These are phyloP conservation scores for Phalacrocorax carbo DNA, from an alignment of 2,113 vertebrate genomes.

Conservation along the genomic window DNA sequence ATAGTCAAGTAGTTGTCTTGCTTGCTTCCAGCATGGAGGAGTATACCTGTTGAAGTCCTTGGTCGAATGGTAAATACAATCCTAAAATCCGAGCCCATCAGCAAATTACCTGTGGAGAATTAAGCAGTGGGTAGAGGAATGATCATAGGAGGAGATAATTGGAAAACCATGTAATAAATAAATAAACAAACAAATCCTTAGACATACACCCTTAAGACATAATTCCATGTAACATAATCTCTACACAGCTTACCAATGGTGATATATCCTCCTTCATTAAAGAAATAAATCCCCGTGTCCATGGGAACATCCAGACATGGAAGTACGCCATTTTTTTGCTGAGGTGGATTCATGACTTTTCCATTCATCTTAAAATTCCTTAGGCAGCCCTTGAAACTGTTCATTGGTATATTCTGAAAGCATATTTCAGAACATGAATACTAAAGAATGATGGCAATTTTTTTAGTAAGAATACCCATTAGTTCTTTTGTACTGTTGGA, in stretches of 20 bases:
- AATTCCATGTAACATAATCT: background rate
- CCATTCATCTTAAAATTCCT: constrained; percentile 86
- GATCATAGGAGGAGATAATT: background rate
- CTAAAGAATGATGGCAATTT: background rate
- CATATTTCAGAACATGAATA: background rate
- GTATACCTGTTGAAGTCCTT: constrained; percentile 75
- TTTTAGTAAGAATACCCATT: background rate
- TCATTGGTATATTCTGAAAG: constrained; percentile 81
- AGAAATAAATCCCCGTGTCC: constrained; percentile 87
- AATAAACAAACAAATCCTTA: background rate
- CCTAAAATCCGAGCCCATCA: constrained; percentile 79
- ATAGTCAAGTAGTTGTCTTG: constrained; percentile 76
- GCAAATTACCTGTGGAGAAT: constrained; percentile 75
- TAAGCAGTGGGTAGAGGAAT: background rate
- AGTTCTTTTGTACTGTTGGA: background rate
- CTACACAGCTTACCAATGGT: constrained; percentile 77
- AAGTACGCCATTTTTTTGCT: constrained; percentile 74
- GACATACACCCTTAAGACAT: background rate
- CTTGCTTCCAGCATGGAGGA: constrained; percentile 80
- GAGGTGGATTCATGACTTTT: constrained; percentile 68
- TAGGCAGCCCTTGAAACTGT: constrained; percentile 87
- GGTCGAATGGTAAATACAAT: constrained; percentile 84
- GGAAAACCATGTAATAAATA: background rate
- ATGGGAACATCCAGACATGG: constrained; percentile 81
- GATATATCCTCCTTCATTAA: constrained; percentile 81